Base-by-base conservation (phyloP, 2,113 vertebrate genomes). In the Kobus ellipsiprymnus region DNA sequence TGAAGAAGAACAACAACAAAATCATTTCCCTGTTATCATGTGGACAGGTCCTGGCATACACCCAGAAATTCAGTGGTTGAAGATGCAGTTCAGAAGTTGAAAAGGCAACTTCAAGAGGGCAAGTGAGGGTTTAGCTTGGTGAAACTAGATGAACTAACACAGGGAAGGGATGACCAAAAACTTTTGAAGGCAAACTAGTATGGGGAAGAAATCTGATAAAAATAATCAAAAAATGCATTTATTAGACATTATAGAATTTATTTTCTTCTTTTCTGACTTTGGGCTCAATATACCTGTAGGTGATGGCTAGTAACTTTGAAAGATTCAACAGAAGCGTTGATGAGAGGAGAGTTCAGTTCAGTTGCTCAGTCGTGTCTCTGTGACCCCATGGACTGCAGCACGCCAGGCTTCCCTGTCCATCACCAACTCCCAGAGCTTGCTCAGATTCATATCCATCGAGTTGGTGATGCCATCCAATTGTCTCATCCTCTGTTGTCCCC, bases 151-250 rank as follows among this genome's bases (percentile, higher is more conserved):
- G 36, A 83, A 48, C 16, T 16, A 88, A 80, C 4, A 9, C 14
- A 87, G 44, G 59, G 14, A 90, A 23, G 85, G 74, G 44, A 23
- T 60, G 19, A 44, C 7, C 15, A 36, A 27, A 48, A 62, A 15
- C 9, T 19, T n/a, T 44, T 16, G 40, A 91, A 78, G 60, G 25
- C 88, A 78, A 90, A 25, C 36, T 44, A 71, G 36, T 40, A 77
- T 60, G 67, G 93, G 55, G 54, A 85, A 52, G 13, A 36, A 96
- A 96, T 48, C 62, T 33, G 17, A 82, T 95, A 52, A 59, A 27
- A 59, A 27, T 12, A 59, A 59, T 59, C 0, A 12, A 30, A 62
- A 15, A 62, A 62, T 30, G 13, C 60, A 30, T 62, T 15, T 87
- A 60, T 21, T 59, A 81, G 33, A 30, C 92, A 93, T 88, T 95